These are phyloP conservation scores for Borostomias antarcticus DNA, from an alignment of 2,797 vertebrate species.

Conservation along the genomic window DNA sequence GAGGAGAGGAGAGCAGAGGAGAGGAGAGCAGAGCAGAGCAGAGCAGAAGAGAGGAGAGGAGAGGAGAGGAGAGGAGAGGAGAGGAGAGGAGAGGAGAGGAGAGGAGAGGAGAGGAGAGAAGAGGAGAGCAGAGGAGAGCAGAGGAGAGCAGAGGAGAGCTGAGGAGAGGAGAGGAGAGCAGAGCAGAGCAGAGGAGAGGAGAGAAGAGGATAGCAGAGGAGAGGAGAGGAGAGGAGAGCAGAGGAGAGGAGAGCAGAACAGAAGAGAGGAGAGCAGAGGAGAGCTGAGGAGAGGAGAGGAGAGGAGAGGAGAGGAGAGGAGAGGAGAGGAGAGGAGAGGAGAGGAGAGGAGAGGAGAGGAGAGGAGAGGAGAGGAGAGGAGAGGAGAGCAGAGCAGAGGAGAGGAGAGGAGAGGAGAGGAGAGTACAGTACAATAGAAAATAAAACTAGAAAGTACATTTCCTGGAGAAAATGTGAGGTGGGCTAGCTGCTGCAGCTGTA, in stretches of 20 bases:
- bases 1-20: not conserved
- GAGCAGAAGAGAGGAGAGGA: not conserved
- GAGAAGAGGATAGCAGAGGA: not conserved
- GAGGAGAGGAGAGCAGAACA: not conserved
- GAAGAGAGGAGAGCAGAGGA: not conserved
- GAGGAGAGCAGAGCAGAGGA: not conserved
- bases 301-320: not conserved
- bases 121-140: not conserved
- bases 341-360: not conserved
- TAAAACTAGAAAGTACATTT: no score
- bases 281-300: not conserved
- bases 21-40: not conserved
- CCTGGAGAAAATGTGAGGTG: no score
- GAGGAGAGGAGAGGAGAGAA: not conserved
- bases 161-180: not conserved
- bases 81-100: not conserved
- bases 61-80: not conserved
- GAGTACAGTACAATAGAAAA: not conserved
- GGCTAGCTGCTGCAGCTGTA: no score
- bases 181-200: not conserved
- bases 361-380: not conserved
- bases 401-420: not conserved
- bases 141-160: not conserved
- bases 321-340: not conserved
- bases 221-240: not conserved